phyloP scores from a whole-genome alignment of 1,140 invertebrate species.

The Epicauta chinensis region DNA sequence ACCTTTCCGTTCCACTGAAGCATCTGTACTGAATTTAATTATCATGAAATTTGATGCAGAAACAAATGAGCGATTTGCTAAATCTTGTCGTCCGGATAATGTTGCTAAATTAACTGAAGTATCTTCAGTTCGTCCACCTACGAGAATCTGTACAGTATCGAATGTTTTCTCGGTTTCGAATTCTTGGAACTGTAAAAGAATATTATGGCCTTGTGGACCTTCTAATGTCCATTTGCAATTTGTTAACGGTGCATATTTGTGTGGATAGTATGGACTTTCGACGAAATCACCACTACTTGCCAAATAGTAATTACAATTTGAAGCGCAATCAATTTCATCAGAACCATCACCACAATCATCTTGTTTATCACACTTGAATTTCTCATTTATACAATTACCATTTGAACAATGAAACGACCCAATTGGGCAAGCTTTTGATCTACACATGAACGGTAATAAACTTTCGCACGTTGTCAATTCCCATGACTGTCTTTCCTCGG shows the following conservation, averaged over 20 bases:
- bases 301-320: slow-evolving; percentile 86
- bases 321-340: slow-evolving; percentile 85
- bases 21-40: slow-evolving; percentile 92
- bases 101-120: slow-evolving; percentile 87
- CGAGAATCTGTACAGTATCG: slow-evolving; percentile 92
- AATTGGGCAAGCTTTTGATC: slow-evolving; percentile 83
- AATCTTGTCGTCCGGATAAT: slow-evolving; percentile 80
- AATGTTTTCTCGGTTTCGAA: slow-evolving; percentile 96
- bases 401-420: slow-evolving; percentile 90
- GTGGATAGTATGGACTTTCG: slow-evolving; percentile 89
- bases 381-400: slow-evolving; percentile 82
- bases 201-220: slow-evolving; percentile 91
- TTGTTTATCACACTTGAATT: slow-evolving; percentile 86
- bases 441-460: slow-evolving; percentile 89
- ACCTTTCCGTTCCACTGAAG: slow-evolving; percentile 87
- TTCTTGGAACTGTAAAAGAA: slow-evolving; percentile 87
- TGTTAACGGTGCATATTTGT: slow-evolving; percentile 80
- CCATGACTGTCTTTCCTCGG: slow-evolving; percentile 80
- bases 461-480: slow-evolving; percentile 89
- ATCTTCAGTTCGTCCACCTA: slow-evolving; percentile 91
- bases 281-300: slow-evolving; percentile 92
- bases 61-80: slow-evolving; percentile 77
- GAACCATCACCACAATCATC: slow-evolving; percentile 89
- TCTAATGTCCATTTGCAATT: slow-evolving; percentile 97
- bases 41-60: slow-evolving; percentile 98